Base-by-base conservation (phyloP, 1,140 invertebrate genomes). In the Drosophila aff. region DNA sequence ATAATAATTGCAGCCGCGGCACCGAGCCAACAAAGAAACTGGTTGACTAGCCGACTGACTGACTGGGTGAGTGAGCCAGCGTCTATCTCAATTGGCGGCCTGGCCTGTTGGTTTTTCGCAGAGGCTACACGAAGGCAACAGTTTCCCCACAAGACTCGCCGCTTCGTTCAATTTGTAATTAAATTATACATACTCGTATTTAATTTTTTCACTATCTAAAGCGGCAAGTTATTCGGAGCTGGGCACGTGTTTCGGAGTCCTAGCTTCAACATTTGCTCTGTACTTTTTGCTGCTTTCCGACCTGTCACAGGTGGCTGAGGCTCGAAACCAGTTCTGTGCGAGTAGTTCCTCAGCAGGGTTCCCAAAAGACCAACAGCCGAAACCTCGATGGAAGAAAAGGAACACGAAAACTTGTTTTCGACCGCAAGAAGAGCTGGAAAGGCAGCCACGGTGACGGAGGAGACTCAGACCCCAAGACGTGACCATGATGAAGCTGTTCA, bases 91-190 rank as follows among this genome's bases (percentile, higher is more conserved):
- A 38, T 38, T 38, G 36, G 36, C 36, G 36, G 36, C 11, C 36
- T 68, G 64, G 79, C 68, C 59, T 66, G 67, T 74, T 60, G 38
- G 72, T 89, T 82, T 87, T 74, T 53, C 73, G 62, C 72, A 64
- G 68, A 53, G 60, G 43, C 47, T 36, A 21, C 31, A 33, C 28
- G 49, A 63, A 71, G 65, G 71, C 71, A 76, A 79, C 63, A 64
- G 72, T 66, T 36, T 79, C 61, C 46, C 10, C 60, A 79, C 75
- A 72, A 64, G 82, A 23, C 52, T 68, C 49, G 18, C 47, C 46
- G 63, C 80, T 72, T 73, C 69, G 41, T 77, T 68, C 74, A 90
- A 79, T 89, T 84, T 84, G 85, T 89, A 89, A 72, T 81, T 84
- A 75, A 89, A 79, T 81, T 69, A 80, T 79, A 78, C 80, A 84